A percentile compares a stretch with the other conserved stretches of the same genome.
phyloP scores from a whole-genome alignment of 2,113 vertebrate genomes.

The Mustela lutreola region DNA sequence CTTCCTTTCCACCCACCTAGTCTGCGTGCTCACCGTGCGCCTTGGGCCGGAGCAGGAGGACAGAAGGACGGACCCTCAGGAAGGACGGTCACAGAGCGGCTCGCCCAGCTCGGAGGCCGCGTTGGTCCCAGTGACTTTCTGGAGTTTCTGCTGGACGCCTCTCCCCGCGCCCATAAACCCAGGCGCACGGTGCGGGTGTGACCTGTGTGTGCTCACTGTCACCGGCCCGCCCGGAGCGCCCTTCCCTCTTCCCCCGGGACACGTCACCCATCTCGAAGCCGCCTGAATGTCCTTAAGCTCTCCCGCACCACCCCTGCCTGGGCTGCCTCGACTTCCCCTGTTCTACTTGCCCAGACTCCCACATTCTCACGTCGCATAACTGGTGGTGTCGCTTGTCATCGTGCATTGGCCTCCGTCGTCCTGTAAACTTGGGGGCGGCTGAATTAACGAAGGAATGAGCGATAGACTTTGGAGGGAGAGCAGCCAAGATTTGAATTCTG shows the following conservation, averaged over 20 bases:
- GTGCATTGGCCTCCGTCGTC: rapidly evolving
- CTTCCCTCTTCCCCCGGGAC: no score
- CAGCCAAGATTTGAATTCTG: neutral
- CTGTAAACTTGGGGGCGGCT: neutral
- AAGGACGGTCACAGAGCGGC: neutral
- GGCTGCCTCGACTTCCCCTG: rapidly evolving
- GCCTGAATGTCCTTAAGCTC: neutral
- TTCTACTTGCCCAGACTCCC: rapidly evolving
- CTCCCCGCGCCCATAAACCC: neutral
- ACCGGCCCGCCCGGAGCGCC: rapidly evolving
- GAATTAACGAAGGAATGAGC: neutral
- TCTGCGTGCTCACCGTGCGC: no score
- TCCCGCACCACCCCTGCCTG: neutral
- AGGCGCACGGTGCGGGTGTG: rapidly evolving
- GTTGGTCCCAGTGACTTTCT: neutral
- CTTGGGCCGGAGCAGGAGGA: no score
- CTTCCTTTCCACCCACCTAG: neutral
- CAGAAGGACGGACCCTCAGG: neutral
- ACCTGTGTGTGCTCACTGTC: neutral
- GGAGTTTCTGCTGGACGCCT: neutral
- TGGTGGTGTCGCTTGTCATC: rapidly evolving
- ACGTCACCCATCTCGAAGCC: rapidly evolving
- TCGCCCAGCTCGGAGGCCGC: rapidly evolving
- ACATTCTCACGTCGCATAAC: rapidly evolving
- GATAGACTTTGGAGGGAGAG: neutral